Percentiles rank a stretch among this genome's conserved stretches.
phyloP scores from a whole-genome alignment of 2,888 invertebrate species.

The Patella caerulea region DNA sequence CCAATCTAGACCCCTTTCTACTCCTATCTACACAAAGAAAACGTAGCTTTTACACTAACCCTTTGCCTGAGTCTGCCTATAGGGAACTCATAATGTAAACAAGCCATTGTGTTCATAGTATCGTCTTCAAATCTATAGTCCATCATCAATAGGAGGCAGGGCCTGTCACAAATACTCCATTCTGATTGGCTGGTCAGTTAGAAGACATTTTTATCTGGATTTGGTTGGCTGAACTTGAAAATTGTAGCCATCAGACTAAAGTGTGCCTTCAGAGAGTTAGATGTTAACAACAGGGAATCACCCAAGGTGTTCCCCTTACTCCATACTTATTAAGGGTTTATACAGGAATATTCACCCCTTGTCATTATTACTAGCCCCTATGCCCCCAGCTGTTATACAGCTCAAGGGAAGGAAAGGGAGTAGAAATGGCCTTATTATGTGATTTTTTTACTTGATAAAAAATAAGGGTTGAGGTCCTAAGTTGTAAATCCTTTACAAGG shows the following conservation, averaged over 20 bases:
- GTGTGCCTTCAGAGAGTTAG: slow-evolving; percentile 6
- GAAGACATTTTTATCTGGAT: background rate
- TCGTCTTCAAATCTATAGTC: background rate
- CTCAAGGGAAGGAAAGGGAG: no score
- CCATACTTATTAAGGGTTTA: slow-evolving; percentile 5
- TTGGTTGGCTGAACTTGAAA: background rate
- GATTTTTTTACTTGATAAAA: no score
- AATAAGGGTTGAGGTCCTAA: no score
- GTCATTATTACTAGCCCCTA: background rate
- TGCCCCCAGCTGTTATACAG: slow-evolving; percentile 7
- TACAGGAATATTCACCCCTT: background rate
- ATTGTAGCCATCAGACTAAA: background rate
- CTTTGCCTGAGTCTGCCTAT: slow-evolving; percentile 2
- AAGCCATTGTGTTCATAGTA: background rate
- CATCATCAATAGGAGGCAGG: slow-evolving; percentile 6
- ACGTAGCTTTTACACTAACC: background rate
- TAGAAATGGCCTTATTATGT: no score
- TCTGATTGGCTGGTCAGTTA: background rate
- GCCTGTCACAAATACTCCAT: background rate
- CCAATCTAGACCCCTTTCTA: slow-evolving; percentile 3
- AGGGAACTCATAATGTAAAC: background rate
- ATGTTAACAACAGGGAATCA: slow-evolving; percentile 2
- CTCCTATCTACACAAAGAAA: slow-evolving; percentile 4
- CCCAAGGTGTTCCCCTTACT: slow-evolving; percentile 9
- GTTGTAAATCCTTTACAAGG: no score